Percentiles rank a stretch among this genome's conserved stretches.
Evolutionary conservation across 2,888 invertebrate genomes (phyloP).

Genomic region (Agrochola macilenta): DNA sequence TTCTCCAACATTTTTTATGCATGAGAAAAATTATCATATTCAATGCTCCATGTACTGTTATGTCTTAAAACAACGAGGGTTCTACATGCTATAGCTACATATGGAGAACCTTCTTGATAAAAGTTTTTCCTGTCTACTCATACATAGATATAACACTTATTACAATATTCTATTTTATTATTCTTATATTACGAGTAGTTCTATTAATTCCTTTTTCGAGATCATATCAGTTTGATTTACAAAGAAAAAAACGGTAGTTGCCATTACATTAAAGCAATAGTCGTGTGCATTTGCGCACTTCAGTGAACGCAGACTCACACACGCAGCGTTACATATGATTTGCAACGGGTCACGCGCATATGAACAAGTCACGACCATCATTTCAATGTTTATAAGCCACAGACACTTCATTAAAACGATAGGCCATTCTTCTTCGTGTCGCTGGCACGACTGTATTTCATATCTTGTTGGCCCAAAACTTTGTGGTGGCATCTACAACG

Average conservation of each 20-base stretch:
- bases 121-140: neutral
- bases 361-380: constrained; percentile 26
- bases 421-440: neutral
- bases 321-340: constrained; percentile 9
- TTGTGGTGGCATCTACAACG: too few species aligned
- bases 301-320: constrained; percentile 12
- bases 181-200: too few species aligned
- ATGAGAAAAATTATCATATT: constrained; percentile 59
- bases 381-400: neutral
- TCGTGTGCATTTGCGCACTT: constrained; percentile 9
- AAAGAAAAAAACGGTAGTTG: neutral
- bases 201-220: neutral
- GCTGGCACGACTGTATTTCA: neutral
- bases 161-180: too few species aligned
- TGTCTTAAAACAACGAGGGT: constrained; percentile 14
- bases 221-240: neutral
- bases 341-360: constrained; percentile 7
- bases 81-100: neutral
- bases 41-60: constrained; percentile 37
- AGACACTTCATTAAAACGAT: neutral
- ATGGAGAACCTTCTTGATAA: neutral
- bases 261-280: constrained; percentile 1
- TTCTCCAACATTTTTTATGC: constrained; percentile 47
- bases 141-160: neutral
- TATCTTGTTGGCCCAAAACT: neutral